Evolutionary conservation across 92 coral and sea anemone species (phyloP).

Genomic region (Siderastrea radians): DNA sequence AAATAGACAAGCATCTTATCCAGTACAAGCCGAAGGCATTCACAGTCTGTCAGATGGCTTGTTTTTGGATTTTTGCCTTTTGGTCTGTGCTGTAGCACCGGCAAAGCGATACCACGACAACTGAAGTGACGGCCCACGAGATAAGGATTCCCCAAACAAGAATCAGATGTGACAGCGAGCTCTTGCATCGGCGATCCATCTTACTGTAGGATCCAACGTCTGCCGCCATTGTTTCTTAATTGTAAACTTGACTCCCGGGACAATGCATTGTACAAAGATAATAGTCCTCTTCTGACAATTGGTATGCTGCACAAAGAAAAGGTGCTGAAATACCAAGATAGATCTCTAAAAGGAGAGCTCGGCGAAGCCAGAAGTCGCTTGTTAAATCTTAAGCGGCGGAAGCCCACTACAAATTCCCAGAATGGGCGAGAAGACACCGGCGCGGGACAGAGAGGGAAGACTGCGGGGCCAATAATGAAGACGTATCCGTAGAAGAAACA

Average conservation of each 20-base stretch:
- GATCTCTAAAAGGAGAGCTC: neutral
- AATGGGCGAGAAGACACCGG: slow-evolving; percentile 13
- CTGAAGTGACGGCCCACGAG: slow-evolving; percentile 9
- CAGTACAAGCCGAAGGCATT: too few species aligned
- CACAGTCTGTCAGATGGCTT: neutral
- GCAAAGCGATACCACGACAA: neutral
- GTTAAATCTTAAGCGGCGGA: neutral
- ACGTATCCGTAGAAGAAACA: slow-evolving; percentile 16
- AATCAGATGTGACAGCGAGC: neutral
- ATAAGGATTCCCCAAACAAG: neutral
- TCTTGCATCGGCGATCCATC: too few species aligned
- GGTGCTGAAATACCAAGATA: slow-evolving; percentile 14
- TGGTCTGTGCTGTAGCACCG: neutral
- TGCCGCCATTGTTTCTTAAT: too few species aligned
- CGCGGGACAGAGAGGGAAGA: slow-evolving; percentile 12
- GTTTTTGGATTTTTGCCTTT: neutral
- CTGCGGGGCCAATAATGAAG: slow-evolving; percentile 14
- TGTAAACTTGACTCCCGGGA: too few species aligned
- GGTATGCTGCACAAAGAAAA: neutral
- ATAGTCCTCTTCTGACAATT: neutral
- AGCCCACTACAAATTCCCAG: slow-evolving; percentile 24
- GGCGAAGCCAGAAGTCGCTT: slow-evolving; percentile 18
- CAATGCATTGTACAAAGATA: neutral
- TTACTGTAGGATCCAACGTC: too few species aligned
- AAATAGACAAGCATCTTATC: too few species aligned